Conservation (phyloP, 2,797 vertebrate genomes). For the Tamandua tetradactyla region DNA sequence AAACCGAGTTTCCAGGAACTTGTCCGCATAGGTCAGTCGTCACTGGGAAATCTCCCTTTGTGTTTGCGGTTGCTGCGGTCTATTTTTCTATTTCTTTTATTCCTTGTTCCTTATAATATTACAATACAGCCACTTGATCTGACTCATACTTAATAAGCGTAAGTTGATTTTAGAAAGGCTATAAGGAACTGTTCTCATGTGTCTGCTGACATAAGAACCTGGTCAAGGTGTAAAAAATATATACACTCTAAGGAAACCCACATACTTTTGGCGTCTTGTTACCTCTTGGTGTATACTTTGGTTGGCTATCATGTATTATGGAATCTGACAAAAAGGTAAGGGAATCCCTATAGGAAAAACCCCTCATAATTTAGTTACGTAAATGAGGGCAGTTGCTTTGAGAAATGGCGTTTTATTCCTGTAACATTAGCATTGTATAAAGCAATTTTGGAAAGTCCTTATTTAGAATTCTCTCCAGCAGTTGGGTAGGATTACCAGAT, state of each 20-base stretch:
- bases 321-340: not conserved
- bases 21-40: not conserved
- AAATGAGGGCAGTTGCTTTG: not conserved
- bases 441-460: not conserved
- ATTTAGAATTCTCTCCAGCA: not conserved
- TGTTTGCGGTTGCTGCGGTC: not conserved
- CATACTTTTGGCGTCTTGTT: not conserved
- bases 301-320: not conserved
- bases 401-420: not conserved
- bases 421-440: not conserved
- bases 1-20: constrained; percentile 10
- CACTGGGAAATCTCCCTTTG: not conserved
- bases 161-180: not conserved
- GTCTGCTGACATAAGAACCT: not conserved
- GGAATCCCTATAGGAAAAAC: not conserved
- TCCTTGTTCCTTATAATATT: not conserved
- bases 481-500: not conserved
- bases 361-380: not conserved
- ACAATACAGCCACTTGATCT: not conserved
- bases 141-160: constrained; percentile 8
- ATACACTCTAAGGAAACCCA: not conserved
- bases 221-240: not conserved
- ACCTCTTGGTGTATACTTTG: not conserved
- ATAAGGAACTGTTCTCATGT: not conserved
- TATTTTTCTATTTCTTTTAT: not conserved